Conservation (phyloP, 2,888 invertebrate species). For the Lottia gigantea region DNA sequence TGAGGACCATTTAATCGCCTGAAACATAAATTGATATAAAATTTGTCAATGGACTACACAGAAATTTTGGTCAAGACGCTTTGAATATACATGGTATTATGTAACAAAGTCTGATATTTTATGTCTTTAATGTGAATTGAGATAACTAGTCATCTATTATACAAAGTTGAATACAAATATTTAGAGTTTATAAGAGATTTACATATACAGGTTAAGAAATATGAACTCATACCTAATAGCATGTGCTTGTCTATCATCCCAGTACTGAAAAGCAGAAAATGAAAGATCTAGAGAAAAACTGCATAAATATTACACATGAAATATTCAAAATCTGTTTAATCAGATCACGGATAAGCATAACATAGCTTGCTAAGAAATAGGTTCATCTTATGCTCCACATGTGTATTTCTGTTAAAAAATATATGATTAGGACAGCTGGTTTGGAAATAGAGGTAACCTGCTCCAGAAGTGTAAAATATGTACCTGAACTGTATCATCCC, state of each 20-base stretch:
- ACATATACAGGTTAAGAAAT: no score
- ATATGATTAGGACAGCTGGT: background rate
- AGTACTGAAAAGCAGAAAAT: constrained; percentile 54
- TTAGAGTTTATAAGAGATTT: background rate
- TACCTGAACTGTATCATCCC: constrained; percentile 69
- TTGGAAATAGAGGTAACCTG: background rate
- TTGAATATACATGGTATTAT: no score
- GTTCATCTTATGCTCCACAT: no score
- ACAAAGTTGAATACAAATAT: no score
- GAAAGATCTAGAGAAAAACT: background rate
- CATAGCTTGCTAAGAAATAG: no score
- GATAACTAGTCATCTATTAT: no score
- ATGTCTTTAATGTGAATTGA: no score
- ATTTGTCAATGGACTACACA: background rate
- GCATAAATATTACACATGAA: no score
- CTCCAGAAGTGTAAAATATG: background rate
- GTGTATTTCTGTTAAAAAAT: background rate
- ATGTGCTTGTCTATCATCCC: constrained; percentile 63
- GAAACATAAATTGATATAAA: constrained; percentile 23
- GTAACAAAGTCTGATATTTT: no score
- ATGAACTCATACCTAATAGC: constrained; percentile 54
- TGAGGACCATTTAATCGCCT: constrained; percentile 67
- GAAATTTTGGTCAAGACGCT: no score
- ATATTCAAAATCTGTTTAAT: no score
- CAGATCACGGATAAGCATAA: no score